These are phyloP conservation scores for Cyprinodon diabolis DNA, from an alignment of 2,797 vertebrate genomes.

Conservation along the genomic window DNA sequence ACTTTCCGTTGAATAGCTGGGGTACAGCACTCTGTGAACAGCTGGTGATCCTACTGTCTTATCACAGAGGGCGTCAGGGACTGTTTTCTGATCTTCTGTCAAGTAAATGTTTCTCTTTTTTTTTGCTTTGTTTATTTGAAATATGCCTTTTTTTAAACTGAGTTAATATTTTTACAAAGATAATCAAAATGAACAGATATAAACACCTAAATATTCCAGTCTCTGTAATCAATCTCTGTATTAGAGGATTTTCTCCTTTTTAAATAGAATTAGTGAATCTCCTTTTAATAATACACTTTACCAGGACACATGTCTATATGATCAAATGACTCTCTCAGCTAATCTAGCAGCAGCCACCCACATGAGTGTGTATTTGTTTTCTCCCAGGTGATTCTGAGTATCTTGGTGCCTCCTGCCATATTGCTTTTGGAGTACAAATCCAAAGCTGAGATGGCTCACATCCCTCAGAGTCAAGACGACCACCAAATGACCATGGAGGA, in stretches of 20 bases:
- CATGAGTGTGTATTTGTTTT: constrained; percentile 45
- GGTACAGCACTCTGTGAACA: background rate
- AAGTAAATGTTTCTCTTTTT: too few relatives aligned
- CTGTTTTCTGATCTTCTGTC: too few relatives aligned
- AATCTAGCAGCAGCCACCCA: constrained; percentile 40
- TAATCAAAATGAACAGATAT: background rate
- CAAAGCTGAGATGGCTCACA: constrained; percentile 99
- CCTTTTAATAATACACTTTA: background rate
- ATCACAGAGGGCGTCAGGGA: background rate
- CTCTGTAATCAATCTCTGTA: background rate
- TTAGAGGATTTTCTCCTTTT: background rate
- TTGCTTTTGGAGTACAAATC: constrained; percentile 97
- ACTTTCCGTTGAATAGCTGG: background rate
- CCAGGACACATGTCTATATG: background rate
- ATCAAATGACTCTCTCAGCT: background rate
- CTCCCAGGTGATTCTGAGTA: constrained; percentile 94
- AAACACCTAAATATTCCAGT: background rate
- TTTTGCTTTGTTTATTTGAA: too few relatives aligned
- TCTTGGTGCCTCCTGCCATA: constrained; percentile 94
- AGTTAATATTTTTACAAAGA: too few relatives aligned
- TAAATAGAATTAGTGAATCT: background rate
- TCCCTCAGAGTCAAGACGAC: constrained; percentile 97
- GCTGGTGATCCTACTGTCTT: background rate
- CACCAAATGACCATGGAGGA: constrained; percentile 99
- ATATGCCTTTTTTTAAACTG: too few relatives aligned